Base-by-base conservation (phyloP, 2,113 vertebrate species). In the Aphyosemion australe region DNA sequence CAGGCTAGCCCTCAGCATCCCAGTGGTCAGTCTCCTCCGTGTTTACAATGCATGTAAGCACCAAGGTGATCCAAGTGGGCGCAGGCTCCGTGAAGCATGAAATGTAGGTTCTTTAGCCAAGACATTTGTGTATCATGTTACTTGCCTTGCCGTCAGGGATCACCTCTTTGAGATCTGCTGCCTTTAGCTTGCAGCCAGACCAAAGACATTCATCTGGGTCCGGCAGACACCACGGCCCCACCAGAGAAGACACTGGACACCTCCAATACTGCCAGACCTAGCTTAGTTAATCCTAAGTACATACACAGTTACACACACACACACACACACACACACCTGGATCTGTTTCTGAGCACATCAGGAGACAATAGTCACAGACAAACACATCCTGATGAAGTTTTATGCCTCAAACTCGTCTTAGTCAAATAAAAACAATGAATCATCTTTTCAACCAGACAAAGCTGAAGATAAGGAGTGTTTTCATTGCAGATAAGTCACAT, bases 201-300 rank as follows among this genome's bases (percentile, higher is more conserved):
- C 84, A 84, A 87, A 85, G 74, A 85, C 89, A 87, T 87, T 84
- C 85, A 88, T 92, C 88, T 88, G 89, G 83, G 72, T 72, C 78
- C 53, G 55, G 83, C 87, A 91, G 90, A 91, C 90, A 88, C 65
- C 64, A n/a, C 15, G 84, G 87, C 89, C 88, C 90, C 88, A 81
- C 53, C 13, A 3, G 48, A 51, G 62, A 61, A 77, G 84, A 87
- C 79, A 86, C 74, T 76, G 81, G 83, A 89, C 84, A 89, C 87
- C 82, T 81, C 71, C 39, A 48, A 64, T 10, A 61, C 34, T 19
- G 55, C 63, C 58, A 72, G 66, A 72, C 72, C 65, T 84, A 73
- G 75, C 78, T 80, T 59, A 76, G 74, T 76, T 88, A 87, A 88
- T 86, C 87, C 87, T 72, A 79, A 74, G 31, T 76, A 69, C 78